Conservation (phyloP, 2,888 invertebrate species). For the Tetramorium bicarinatum region DNA sequence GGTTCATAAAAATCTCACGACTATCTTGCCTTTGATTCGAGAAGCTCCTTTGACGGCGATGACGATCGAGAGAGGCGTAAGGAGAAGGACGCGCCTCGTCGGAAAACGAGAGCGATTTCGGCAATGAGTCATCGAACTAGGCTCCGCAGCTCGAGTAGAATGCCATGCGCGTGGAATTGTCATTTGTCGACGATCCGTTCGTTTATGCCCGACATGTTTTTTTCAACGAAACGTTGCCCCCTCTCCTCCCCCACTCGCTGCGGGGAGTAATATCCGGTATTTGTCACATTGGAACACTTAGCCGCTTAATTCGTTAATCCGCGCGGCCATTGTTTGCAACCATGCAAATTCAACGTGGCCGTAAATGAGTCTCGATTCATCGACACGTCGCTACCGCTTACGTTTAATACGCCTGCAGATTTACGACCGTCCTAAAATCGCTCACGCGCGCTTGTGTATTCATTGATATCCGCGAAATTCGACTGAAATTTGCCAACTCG, state of each 20-base stretch:
- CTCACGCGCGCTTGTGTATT: no score
- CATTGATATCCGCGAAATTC: neutral
- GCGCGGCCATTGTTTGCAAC: slow-evolving; percentile 79
- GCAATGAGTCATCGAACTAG: neutral
- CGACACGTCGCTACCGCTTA: slow-evolving; percentile 77
- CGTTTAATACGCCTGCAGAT: slow-evolving; percentile 44
- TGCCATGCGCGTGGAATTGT: neutral
- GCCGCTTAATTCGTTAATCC: slow-evolving; percentile 75
- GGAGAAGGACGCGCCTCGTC: no score
- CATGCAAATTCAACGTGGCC: slow-evolving; percentile 74
- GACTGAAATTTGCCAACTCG: neutral
- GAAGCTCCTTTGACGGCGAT: neutral
- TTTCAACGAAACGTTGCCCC: slow-evolving; percentile 12
- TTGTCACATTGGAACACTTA: slow-evolving; percentile 48
- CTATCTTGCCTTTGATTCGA: slow-evolving; percentile 3
- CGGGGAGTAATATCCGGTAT: slow-evolving; percentile 50
- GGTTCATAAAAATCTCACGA: slow-evolving; percentile 37
- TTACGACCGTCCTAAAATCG: slow-evolving; percentile 66
- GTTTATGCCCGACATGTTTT: neutral
- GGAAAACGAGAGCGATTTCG: neutral
- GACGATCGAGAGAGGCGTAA: neutral
- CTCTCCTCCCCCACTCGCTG: neutral
- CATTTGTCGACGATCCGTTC: neutral
- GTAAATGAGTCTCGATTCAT: slow-evolving; percentile 75
- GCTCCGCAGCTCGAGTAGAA: neutral